Conservation (phyloP, 2,797 vertebrate genomes). For the Tamandua tetradactyla region DNA sequence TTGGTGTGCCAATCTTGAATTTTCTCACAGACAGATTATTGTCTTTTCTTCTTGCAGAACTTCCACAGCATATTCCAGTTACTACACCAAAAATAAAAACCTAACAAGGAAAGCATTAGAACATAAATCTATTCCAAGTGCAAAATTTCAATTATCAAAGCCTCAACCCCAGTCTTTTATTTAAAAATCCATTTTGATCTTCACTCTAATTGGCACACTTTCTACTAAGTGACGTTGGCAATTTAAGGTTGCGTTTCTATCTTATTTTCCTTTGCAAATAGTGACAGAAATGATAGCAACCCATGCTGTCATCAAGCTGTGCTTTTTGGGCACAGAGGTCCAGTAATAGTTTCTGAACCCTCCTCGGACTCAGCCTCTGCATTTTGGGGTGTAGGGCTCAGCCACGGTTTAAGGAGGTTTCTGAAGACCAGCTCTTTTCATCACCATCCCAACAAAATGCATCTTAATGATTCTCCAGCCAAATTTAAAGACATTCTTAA, state of each 20-base stretch:
- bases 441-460: background rate
- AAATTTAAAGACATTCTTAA: background rate
- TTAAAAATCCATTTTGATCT: constrained; percentile 70
- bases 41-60: constrained; percentile 40
- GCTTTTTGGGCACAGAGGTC: background rate
- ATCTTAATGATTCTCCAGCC: background rate
- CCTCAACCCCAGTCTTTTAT: constrained; percentile 59
- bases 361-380: background rate
- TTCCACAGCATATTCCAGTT: constrained; percentile 61
- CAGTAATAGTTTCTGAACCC: background rate
- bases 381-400: background rate
- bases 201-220: constrained; percentile 49
- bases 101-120: constrained; percentile 69
- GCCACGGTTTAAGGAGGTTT: background rate
- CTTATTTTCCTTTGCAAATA: constrained; percentile 39
- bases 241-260: constrained; percentile 21
- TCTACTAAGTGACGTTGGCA: constrained; percentile 59
- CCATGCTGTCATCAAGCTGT: background rate
- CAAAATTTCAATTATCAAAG: constrained; percentile 75
- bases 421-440: background rate
- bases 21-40: constrained; percentile 18
- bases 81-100: constrained; percentile 68
- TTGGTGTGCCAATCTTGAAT: constrained; percentile 13
- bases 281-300: constrained; percentile 32
- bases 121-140: constrained; percentile 57